A percentile compares a stretch with the other conserved stretches of the same genome.
Evolutionary conservation across 1,140 invertebrate genomes (phyloP).

Genomic region (Solenopsis invicta): DNA sequence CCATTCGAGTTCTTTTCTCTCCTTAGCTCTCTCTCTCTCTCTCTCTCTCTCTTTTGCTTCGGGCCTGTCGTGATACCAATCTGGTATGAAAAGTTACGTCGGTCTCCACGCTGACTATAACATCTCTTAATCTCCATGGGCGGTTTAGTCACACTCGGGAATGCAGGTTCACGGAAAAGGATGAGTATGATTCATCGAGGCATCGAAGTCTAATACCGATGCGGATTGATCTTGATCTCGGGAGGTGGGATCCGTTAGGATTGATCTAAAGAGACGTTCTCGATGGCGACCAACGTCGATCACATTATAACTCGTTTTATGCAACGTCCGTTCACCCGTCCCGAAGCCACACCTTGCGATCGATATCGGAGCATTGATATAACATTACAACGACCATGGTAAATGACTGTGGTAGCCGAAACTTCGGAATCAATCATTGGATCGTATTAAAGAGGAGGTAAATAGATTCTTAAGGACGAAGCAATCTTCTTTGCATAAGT

Average conservation of each 20-base stretch:
- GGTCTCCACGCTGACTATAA: conserved; percentile 36
- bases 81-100: conserved; percentile 64
- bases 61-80: conserved; percentile 60
- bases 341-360: conserved; percentile 35
- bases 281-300: conserved; percentile 46
- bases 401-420: conserved; percentile 18
- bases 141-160: conserved; percentile 37
- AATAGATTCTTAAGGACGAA: conserved; percentile 14
- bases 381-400: conserved; percentile 23
- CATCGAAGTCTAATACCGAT: conserved; percentile 20
- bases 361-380: conserved; percentile 42
- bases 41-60: background rate
- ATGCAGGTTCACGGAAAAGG: conserved; percentile 52
- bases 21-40: background rate
- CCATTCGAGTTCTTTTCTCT: background rate
- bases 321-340: conserved; percentile 15
- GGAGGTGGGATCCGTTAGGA: conserved; percentile 26
- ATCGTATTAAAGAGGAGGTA: conserved; percentile 1
- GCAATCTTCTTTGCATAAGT: conserved; percentile 28
- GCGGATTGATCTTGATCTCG: conserved; percentile 34
- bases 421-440: conserved; percentile 33
- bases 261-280: conserved; percentile 41
- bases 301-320: conserved; percentile 51
- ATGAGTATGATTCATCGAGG: conserved; percentile 43
- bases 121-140: conserved; percentile 41